Base-by-base conservation (phyloP, 2,797 vertebrate species). In the Sebastes minor region DNA sequence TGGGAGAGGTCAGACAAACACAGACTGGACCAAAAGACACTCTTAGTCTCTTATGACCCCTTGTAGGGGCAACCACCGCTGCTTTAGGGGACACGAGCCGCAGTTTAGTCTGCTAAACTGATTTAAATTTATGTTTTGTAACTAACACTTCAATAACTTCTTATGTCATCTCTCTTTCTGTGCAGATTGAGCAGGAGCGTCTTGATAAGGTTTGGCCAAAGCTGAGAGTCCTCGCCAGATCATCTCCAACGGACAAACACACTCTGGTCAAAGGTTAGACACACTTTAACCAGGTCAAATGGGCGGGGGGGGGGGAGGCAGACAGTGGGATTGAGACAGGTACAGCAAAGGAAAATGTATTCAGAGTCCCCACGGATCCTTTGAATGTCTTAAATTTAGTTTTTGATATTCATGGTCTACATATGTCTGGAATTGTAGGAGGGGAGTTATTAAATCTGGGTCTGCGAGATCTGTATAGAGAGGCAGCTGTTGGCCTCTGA, bases 151-250 rank as follows among this genome's bases (percentile, higher is more conserved):
- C 1, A 35, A 8, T 8, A 46, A 46, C 49, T 9, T 23, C 61
- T 49, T 46, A 7, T 71, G 3, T 64, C 3, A 8, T 32, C 8
- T 68, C 1, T 70, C 8, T 75, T 16, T 74, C 23, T 42, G 10
- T 75, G 35, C 84, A 96, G 98, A 97, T 99, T 56, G 97, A 99
- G 68, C 98, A 99, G 91, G 98, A 99, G 85, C 93, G 97, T 27
- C 97, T 99, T 20, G 98, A 99, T 93, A 98, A 98, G 90, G 96
- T 99, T 92, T 99, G 98, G 98, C 98, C 98, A 33, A 99, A 98
- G 88, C 94, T 99, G 22, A 95, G 98, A 56, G 98, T 99, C 71
- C 96, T 99, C 4, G 98, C 98, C 66, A 97, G 98, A 76, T 99
- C 98, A 0, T 98, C 98, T 52, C 98, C 98, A 38, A 98, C 98